phyloP scores from a whole-genome alignment of 2,113 vertebrate genomes.

The Petroica traversi region DNA sequence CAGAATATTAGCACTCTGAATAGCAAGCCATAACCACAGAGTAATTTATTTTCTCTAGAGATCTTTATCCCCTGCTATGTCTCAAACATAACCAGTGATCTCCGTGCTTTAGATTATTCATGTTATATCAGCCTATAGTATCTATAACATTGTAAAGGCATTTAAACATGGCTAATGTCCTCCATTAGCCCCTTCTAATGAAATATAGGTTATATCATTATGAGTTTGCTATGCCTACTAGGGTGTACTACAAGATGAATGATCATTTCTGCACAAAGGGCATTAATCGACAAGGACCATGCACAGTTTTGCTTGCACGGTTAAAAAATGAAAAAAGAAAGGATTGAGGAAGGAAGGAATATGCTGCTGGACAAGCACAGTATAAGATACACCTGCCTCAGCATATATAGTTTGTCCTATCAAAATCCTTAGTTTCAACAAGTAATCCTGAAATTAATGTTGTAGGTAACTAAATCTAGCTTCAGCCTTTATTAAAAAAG shows the following conservation, averaged over 20 bases:
- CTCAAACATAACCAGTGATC: constrained; percentile 78
- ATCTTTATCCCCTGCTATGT: constrained; percentile 63
- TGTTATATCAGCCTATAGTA: constrained; percentile 63
- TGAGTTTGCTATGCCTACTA: constrained; percentile 65
- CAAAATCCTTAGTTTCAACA: constrained; percentile 63
- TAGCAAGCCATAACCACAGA: constrained; percentile 45
- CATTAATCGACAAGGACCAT: constrained; percentile 78
- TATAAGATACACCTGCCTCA: constrained; percentile 61
- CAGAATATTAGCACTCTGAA: constrained; percentile 46
- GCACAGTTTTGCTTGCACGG: constrained; percentile 78
- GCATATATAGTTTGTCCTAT: constrained; percentile 40
- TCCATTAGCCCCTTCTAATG: constrained; percentile 84
- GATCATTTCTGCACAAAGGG: constrained; percentile 71
- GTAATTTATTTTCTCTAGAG: constrained; percentile 26
- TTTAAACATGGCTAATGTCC: constrained; percentile 77
- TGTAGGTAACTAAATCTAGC: constrained; percentile 49
- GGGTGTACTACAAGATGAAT: constrained; percentile 56
- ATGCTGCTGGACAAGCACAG: constrained; percentile 63
- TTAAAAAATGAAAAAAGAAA: not conserved
- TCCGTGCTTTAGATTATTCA: constrained; percentile 73
- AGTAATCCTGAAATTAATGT: constrained; percentile 63
- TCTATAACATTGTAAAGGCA: constrained; percentile 59
- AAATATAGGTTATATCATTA: constrained; percentile 86
- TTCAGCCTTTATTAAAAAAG: constrained; percentile 43
- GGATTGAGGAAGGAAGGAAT: constrained; percentile 2